Evolutionary conservation across 2,113 vertebrate species (phyloP).

Genomic region (Mus musculus): DNA sequence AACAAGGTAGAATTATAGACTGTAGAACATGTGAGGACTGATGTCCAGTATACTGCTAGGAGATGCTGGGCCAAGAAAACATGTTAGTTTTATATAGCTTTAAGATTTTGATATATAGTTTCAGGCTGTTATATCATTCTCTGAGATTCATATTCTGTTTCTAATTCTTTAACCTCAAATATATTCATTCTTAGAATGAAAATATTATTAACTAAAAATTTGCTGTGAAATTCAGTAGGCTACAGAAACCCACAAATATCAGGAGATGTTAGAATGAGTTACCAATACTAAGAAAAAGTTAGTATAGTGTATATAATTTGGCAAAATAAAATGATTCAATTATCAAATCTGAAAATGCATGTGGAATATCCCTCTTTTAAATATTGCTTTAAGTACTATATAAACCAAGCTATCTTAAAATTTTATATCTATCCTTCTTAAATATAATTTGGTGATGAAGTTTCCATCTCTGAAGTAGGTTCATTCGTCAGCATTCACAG

Average conservation of each 20-base stretch:
- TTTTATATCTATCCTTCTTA: neutral
- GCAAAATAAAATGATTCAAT: conserved; percentile 49
- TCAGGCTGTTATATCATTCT: neutral
- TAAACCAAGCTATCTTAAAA: neutral
- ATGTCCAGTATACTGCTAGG: conserved; percentile 74
- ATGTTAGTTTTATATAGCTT: conserved; percentile 38
- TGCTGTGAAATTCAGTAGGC: conserved; percentile 81
- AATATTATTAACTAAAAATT: conserved; percentile 78
- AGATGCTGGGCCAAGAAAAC: conserved; percentile 64
- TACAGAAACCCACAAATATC: conserved; percentile 2
- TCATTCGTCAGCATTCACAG: conserved; percentile 48
- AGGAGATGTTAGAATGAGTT: neutral
- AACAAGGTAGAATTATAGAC: conserved; percentile 64
- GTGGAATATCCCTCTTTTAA: conserved; percentile 38
- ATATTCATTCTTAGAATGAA: conserved; percentile 60
- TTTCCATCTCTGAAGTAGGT: conserved; percentile 1
- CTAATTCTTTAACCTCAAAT: neutral
- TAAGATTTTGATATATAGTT: conserved; percentile 22
- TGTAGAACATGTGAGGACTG: conserved; percentile 51
- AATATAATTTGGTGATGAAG: neutral
- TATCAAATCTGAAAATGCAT: conserved; percentile 28
- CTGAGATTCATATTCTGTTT: conserved; percentile 63
- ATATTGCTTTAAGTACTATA: neutral
- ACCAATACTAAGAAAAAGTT: conserved; percentile 8
- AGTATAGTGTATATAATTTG: conserved; percentile 34